Base-by-base conservation (phyloP, 2,113 vertebrate species). In the Macquaria australasica region DNA sequence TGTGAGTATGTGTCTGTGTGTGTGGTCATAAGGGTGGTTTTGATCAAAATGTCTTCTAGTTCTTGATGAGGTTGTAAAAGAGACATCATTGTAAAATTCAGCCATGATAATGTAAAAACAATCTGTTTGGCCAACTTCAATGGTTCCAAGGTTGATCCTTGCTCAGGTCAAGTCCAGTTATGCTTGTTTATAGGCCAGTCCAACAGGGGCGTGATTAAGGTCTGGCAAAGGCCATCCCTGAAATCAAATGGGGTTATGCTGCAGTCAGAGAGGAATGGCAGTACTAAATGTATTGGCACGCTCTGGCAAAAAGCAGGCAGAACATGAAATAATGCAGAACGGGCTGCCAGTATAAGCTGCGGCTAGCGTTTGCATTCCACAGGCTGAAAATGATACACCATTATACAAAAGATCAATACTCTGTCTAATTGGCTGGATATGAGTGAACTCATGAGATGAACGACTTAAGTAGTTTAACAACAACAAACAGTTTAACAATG, bases 1-100 rank as follows among this genome's bases (percentile, higher is more conserved):
- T 77, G 60, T 79, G 60, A 67, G 43, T 4, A 37, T 64, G 20
- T 64, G 69, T 71, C 50, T 56, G 43, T 74, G 6, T 78, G 75
- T 79, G 69, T 76, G 79, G 48, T 66, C 31, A 4, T 31, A 16
- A 66, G 69, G 50, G 45, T 37, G 37, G 21, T 72, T 82, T 60
- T 21, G 25, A 62, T 86, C 7, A 15, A 23, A 71, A 56, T 14
- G 21, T 41, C 34, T 70, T 53, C 43, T 39, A 62, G 59, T 31
- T 62, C 18, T 41, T 79, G 9, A 66, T 62, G 60, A 79, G 28
- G 28, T 7, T 67, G 37, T 59, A 18, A 7, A 21, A 25, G 53
- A 50, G 67, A 62, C 70, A 58, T 9, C 9, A 59, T 25, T 72
- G n/a, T 48, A 55, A 58, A 80, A 6, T 4, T 55, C 4, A 18